Conservation (phyloP, 2,888 invertebrate genomes). For the Linyphia triangularis region DNA sequence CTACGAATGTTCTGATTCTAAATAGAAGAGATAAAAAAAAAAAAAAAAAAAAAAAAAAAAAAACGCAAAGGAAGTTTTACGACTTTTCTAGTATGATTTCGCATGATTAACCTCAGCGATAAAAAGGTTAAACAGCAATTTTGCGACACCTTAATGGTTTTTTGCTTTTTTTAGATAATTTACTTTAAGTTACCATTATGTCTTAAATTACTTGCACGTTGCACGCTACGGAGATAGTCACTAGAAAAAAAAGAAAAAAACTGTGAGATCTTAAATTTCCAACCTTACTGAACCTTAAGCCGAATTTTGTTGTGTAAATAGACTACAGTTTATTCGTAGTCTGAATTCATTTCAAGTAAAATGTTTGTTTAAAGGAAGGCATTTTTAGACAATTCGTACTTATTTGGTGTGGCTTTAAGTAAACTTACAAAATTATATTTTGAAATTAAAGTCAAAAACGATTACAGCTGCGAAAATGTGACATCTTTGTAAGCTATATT, state of each 20-base stretch:
- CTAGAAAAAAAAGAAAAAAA: not conserved
- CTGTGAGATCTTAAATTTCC: not conserved
- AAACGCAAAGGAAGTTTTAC: no score
- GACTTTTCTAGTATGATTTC: not conserved
- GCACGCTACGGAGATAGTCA: not conserved
- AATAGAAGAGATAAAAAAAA: no score
- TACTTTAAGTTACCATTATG: not conserved
- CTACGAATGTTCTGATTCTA: no score
- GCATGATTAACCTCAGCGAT: constrained; percentile 3
- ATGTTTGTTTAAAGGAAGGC: no score
- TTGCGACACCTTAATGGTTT: not conserved
- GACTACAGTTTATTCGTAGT: not conserved
- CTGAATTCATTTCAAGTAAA: no score
- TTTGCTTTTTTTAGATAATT: not conserved
- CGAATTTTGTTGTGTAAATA: not conserved
- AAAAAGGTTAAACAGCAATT: not conserved
- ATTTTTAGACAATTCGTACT: no score
- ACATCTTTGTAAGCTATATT: no score
- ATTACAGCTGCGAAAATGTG: no score
- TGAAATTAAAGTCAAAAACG: no score
- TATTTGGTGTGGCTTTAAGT: no score
- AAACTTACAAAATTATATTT: no score
- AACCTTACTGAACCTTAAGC: not conserved
- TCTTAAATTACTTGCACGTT: not conserved
- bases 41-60: no score